Conservation (phyloP, 2,113 vertebrate species). For the Anoplopoma fimbria region DNA sequence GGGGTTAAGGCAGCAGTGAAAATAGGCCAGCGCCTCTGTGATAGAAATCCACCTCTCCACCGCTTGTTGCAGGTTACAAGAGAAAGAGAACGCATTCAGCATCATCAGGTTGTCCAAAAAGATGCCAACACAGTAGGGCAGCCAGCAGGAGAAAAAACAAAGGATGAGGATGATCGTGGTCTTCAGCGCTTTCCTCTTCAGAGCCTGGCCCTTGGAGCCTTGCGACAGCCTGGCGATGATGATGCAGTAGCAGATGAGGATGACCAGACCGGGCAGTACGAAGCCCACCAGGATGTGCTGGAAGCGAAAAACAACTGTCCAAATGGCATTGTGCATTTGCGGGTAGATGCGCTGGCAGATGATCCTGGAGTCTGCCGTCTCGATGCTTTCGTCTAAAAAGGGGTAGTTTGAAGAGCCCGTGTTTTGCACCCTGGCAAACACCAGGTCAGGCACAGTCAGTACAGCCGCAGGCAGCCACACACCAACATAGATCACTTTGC, state of each 20-base stretch:
- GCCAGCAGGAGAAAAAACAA: constrained; percentile 96
- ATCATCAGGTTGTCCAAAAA: constrained; percentile 90
- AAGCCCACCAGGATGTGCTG: constrained; percentile 96
- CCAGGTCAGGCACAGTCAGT: constrained; percentile 92
- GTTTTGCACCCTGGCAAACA: constrained; percentile 85
- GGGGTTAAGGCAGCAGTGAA: constrained; percentile 98
- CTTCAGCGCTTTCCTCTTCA: constrained; percentile 96
- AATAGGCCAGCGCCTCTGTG: constrained; percentile 94
- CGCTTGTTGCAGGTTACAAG: constrained; percentile 86
- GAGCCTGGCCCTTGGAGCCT: constrained; percentile 89
- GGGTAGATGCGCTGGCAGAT: constrained; percentile 93
- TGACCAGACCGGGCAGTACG: constrained; percentile 93
- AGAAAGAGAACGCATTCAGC: constrained; percentile 83
- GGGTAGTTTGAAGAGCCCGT: constrained; percentile 29
- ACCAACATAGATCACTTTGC: constrained; percentile 90
- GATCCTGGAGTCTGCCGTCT: constrained; percentile 58
- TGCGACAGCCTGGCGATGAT: constrained; percentile 92
- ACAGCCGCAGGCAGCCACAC: constrained; percentile 95
- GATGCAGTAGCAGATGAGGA: constrained; percentile 96
- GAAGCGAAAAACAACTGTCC: constrained; percentile 91
- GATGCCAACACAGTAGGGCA: constrained; percentile 93
- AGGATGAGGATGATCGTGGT: constrained; percentile 96
- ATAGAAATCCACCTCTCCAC: constrained; percentile 93
- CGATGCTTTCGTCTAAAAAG: constrained; percentile 7
- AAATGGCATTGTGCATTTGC: constrained; percentile 60